Conservation (phyloP, 2,888 invertebrate genomes). For the Cataglyphis altisquamis region DNA sequence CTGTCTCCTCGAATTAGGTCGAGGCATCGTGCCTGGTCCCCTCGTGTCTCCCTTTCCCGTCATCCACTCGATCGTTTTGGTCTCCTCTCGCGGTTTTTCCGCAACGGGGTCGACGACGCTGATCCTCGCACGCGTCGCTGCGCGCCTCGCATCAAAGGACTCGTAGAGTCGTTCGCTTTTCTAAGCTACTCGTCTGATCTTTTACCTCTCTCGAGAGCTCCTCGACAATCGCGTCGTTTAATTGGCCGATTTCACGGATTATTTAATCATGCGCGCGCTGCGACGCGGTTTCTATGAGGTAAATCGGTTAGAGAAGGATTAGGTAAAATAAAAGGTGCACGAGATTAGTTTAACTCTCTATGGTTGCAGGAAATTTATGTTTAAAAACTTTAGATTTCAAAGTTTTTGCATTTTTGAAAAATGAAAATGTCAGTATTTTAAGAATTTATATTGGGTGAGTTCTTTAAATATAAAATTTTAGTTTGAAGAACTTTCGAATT, state of each 20-base stretch:
- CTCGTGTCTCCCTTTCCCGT: constrained; percentile 47
- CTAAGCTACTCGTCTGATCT: constrained; percentile 50
- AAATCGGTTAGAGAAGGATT: neutral
- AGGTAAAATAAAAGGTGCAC: constrained; percentile 5
- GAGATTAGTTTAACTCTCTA: neutral
- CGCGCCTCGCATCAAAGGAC: constrained; percentile 66
- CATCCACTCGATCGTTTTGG: constrained; percentile 34
- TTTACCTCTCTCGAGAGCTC: constrained; percentile 42
- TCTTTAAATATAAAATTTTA: neutral
- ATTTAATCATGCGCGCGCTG: constrained; percentile 61
- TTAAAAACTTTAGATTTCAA: neutral
- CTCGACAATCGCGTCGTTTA: constrained; percentile 67
- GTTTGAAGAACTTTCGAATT: neutral
- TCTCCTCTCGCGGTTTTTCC: constrained; percentile 56
- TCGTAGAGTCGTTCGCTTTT: constrained; percentile 42
- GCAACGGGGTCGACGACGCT: constrained; percentile 43
- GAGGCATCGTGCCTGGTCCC: constrained; percentile 39
- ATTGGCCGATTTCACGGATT: constrained; percentile 79
- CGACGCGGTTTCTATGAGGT: neutral
- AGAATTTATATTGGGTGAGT: neutral
- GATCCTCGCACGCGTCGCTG: constrained; percentile 73
- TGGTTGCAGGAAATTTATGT: neutral
- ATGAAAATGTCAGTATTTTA: neutral
- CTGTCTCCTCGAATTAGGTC: constrained; percentile 80
- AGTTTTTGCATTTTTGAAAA: neutral